Evolutionary conservation across 2,113 vertebrate species (phyloP), one percentile per base, ranked within the genome.

Genomic region (Psephotus haematonotus): DNA sequence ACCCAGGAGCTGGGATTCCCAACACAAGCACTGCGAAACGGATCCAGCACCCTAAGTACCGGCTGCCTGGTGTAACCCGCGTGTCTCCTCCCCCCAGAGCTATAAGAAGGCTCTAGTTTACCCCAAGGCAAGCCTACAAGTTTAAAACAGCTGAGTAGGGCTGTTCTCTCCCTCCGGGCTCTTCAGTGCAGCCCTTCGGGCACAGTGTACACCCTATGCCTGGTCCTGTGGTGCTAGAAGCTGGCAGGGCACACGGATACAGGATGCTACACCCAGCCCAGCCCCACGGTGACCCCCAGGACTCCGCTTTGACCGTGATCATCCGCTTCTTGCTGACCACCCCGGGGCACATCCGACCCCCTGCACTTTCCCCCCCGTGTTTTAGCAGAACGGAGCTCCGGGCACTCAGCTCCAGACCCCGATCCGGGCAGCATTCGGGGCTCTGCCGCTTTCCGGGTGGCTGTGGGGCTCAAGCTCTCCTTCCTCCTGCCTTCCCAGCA

Each of bases 251-350:
- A 18, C 50, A 7, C 0, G 20, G 55, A 23, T 50, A 35, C 15
- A 4, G 3, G 1, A 19, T 5, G 31, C 52, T 75, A 6, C 47
- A 22, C 57, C 46, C 76, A 57, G 27, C 29, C 39, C 44, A 7
- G 20, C 3, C 18, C 16, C 0, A 13, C 0, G 7, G 33, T 7
- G 20, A 43, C 22, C 22, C 50, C 28, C 59, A 1, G 13, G 22
- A 8, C 50, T 49, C 52, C 2, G 2, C 57, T 81, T 14, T 27
- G 25, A 29, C 84, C 81, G 46, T 53, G 39, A 6, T 44, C 77
- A 27, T 2, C 39, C 28, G 4, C 49, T 29, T 33, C 33, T 49
- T 9, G 13, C 67, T 69, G 80, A 4, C 3, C 59, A 3, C 15
- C 29, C 52, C 2, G 47, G 7, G 39, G 37, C 39, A 5, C 35